These are phyloP conservation scores for Phalera bucephala DNA, from an alignment of 2,888 invertebrate species.

Conservation along the genomic window DNA sequence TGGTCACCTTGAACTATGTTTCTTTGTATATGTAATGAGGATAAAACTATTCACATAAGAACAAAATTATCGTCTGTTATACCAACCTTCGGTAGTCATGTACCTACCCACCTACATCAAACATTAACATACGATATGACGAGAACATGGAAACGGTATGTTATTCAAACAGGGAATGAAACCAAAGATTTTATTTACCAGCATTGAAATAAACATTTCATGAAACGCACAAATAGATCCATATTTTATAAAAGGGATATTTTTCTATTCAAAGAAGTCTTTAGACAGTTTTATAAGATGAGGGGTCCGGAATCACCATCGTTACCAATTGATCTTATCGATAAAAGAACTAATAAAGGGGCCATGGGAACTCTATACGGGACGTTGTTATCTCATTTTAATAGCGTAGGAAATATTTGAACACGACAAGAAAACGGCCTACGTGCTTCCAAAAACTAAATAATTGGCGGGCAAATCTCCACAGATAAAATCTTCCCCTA, in stretches of 20 bases:
- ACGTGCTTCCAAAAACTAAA: constrained; percentile 20
- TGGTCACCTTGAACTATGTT: not conserved
- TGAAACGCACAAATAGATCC: not conserved
- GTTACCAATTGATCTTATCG: constrained; percentile 35
- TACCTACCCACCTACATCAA: too few relatives aligned
- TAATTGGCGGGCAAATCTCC: constrained; percentile 24
- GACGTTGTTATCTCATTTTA: constrained; percentile 25
- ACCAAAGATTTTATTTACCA: not conserved
- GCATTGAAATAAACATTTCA: not conserved
- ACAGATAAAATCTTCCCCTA: constrained; percentile 20
- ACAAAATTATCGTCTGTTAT: too few relatives aligned
- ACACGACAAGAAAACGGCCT: constrained; percentile 14
- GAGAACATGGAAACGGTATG: not conserved
- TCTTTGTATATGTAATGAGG: too few relatives aligned
- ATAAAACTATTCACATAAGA: not conserved
- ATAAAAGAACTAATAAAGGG: constrained; percentile 4
- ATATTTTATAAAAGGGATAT: not conserved
- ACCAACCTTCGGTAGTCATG: too few relatives aligned
- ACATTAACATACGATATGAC: too few relatives aligned
- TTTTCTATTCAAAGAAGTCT: not conserved
- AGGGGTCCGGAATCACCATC: constrained; percentile 12
- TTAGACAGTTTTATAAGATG: constrained; percentile 1
- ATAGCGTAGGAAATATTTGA: constrained; percentile 17
- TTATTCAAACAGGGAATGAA: too few relatives aligned
- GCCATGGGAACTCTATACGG: constrained; percentile 34